These are phyloP conservation scores for Pelecanoides urinatrix DNA, from an alignment of 2,113 vertebrate species.

Conservation along the genomic window DNA sequence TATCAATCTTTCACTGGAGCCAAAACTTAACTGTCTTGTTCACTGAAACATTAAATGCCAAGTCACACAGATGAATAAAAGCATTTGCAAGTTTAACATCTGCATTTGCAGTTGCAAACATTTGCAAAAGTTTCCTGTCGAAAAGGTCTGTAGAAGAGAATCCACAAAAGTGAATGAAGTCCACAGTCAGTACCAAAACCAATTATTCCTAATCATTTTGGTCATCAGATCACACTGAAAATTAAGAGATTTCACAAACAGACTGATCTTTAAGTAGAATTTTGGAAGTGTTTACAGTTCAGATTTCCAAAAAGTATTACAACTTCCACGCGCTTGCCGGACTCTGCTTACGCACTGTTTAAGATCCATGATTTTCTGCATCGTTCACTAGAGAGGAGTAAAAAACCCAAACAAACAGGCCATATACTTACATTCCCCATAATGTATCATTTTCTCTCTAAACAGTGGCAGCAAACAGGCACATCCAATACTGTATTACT, in stretches of 20 bases:
- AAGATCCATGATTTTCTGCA: neutral
- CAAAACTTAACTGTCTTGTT: conserved; percentile 71
- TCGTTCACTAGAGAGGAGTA: neutral
- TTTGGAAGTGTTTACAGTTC: neutral
- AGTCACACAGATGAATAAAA: conserved; percentile 64
- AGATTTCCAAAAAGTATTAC: neutral
- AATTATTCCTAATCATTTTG: neutral
- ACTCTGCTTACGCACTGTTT: neutral
- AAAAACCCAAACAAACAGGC: neutral
- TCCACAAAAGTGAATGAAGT: neutral
- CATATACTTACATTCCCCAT: conserved; percentile 54
- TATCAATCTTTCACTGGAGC: conserved; percentile 73
- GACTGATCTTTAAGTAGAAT: neutral
- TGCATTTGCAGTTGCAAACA: neutral
- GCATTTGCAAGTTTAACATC: conserved; percentile 33
- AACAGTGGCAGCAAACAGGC: conserved; percentile 60
- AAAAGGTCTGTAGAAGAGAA: neutral
- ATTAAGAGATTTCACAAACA: neutral
- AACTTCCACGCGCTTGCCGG: neutral
- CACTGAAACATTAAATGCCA: conserved; percentile 74
- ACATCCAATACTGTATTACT: conserved; percentile 43
- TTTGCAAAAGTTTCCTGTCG: neutral
- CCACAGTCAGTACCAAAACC: neutral
- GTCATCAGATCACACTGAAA: neutral
- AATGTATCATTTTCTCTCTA: conserved; percentile 59